Evolutionary conservation across 2,797 vertebrate species (phyloP).

Genomic region (Sebastes aleutianus): DNA sequence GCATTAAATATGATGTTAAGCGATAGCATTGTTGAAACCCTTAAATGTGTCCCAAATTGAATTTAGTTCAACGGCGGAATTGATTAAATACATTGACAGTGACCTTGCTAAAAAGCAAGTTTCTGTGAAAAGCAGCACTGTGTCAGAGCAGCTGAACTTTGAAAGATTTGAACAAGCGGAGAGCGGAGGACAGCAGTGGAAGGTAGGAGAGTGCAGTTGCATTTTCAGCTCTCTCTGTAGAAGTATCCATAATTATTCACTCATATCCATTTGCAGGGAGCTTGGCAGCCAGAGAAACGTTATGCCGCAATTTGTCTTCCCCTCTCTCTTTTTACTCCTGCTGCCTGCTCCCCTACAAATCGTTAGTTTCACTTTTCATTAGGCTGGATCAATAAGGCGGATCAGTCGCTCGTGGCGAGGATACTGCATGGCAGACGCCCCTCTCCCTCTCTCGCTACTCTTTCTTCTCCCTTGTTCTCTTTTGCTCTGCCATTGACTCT

Average conservation of each 20-base stretch:
- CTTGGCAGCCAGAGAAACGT: constrained; percentile 54
- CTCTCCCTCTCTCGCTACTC: neutral
- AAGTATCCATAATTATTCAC: constrained; percentile 71
- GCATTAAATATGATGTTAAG: neutral
- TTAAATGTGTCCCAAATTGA: neutral
- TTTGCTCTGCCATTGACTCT: constrained; percentile 34
- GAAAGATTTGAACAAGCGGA: neutral
- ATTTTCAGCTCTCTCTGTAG: constrained; percentile 43
- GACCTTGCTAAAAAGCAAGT: neutral
- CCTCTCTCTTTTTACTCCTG: constrained; percentile 32
- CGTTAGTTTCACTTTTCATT: constrained; percentile 84
- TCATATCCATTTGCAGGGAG: constrained; percentile 70
- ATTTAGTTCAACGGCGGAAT: constrained; percentile 15
- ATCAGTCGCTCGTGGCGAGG: constrained; percentile 69
- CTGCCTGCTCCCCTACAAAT: constrained; percentile 73
- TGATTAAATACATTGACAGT: constrained; percentile 38
- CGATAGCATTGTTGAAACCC: neutral
- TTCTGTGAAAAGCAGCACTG: neutral
- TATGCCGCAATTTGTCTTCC: constrained; percentile 65
- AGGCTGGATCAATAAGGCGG: constrained; percentile 77
- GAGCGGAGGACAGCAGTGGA: neutral
- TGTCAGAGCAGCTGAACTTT: constrained; percentile 5
- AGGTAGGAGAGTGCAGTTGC: neutral
- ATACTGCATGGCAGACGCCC: constrained; percentile 57
- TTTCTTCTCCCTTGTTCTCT: constrained; percentile 29